Evolutionary conservation across 2,113 vertebrate genomes (phyloP), one percentile per base, ranked within the genome.

Genomic region (Caloenas nicobarica): DNA sequence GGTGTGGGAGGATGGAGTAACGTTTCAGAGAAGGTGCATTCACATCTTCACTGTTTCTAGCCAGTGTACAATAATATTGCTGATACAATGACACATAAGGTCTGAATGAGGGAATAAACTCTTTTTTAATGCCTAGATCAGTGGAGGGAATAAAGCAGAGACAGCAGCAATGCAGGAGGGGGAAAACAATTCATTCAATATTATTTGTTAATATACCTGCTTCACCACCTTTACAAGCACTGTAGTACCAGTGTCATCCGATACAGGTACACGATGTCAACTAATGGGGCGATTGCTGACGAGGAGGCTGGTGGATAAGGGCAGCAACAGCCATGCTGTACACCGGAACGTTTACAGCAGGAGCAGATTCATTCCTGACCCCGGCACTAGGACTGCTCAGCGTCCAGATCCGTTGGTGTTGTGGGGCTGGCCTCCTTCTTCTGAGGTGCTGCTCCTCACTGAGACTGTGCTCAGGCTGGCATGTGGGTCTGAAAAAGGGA

Each of bases 391-490:
- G 22, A 46, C 36, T 51, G 4, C 18, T 7, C 65, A 60, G 28
- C 42, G 28, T 91, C 19, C 44, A 56, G 38, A 31, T 6, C 50
- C 16, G 1, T 5, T 25, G 22, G 46, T 13, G 42, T 36, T 81
- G 13, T 74, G 60, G 29, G 28, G 10, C 28, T 21, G 2, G 28
- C 58, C 40, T 46, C n/a, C 7, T 22, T 19, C 19, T 42, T 28
- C 29, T 1, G 3, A n/a, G 56, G 38, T 31, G 44, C 28, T 86
- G 60, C 60, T 53, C 23, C 33, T 56, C 34, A 5, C 69, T 15
- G n/a, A 61, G 56, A 22, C n/a, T 1, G 0, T 15, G 9, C 1
- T 0, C 7, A 34, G 51, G 46, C 42, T 4, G 5, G 22, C 6
- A 1, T 19, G 19, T 34, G 54, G 38, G 33, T 10, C 51, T 88